Conservation (phyloP, 2,888 invertebrate genomes). For the Drosophila atripex region DNA sequence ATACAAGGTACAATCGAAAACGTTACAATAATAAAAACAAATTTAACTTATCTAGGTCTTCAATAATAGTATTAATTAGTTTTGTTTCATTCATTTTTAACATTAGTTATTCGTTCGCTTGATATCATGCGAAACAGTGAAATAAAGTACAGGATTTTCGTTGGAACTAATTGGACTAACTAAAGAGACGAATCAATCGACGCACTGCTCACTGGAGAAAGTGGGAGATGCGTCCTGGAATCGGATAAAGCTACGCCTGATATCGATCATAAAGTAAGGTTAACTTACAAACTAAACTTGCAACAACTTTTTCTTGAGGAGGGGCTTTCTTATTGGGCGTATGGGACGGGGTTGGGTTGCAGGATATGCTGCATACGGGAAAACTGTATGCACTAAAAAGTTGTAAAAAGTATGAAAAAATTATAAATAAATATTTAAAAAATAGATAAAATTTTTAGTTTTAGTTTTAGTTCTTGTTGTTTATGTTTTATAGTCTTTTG, state of each 20-base stretch:
- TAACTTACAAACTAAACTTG: slow-evolving; percentile 70
- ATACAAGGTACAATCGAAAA: slow-evolving; percentile 48
- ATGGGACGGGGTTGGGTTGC: slow-evolving; percentile 1
- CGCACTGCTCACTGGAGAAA: slow-evolving; percentile 11
- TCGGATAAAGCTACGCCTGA: slow-evolving; percentile 75
- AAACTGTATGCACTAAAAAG: slow-evolving; percentile 53
- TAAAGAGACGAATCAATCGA: slow-evolving; percentile 55
- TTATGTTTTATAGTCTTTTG: slow-evolving; percentile 66
- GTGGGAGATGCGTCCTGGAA: slow-evolving; percentile 39
- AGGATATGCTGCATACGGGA: slow-evolving; percentile 50
- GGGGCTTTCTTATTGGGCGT: background rate
- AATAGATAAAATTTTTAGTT: slow-evolving; percentile 64
- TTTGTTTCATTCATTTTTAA: slow-evolving; percentile 48
- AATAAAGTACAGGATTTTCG: slow-evolving; percentile 49
- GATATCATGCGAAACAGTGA: slow-evolving; percentile 27
- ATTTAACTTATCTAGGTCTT: slow-evolving; percentile 43
- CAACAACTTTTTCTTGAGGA: slow-evolving; percentile 56
- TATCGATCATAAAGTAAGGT: slow-evolving; percentile 60
- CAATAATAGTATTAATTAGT: slow-evolving; percentile 49
- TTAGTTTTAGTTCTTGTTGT: slow-evolving; percentile 38
- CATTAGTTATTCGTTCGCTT: slow-evolving; percentile 41
- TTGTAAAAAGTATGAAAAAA: slow-evolving; percentile 68
- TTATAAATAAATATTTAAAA: slow-evolving; percentile 80
- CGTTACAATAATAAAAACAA: slow-evolving; percentile 49
- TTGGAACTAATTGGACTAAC: slow-evolving; percentile 75